Base-by-base conservation (phyloP, 2,888 invertebrate species). In the Carpatolechia fugitivella region DNA sequence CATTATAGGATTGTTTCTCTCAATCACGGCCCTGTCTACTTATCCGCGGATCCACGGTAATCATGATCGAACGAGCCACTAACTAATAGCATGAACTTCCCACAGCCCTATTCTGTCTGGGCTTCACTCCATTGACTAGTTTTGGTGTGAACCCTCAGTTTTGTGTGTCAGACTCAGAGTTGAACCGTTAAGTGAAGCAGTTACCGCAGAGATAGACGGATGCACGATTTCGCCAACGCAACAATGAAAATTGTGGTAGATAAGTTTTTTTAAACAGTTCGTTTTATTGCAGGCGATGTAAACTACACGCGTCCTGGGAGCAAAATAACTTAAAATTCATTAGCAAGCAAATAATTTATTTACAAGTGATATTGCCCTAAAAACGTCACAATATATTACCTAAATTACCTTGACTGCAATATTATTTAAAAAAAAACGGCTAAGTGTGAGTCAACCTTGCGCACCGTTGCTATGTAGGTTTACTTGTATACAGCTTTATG, bases 151-250 rank as follows among this genome's bases (percentile, higher is more conserved):
- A 68, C 61, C 54, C 30, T 11, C 30, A 31, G 54, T 55, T 77
- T 81, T 82, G 74, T 82, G 66, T 83, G 85, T 82, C 84, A 84
- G 78, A 85, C 31, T 11, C 31, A 31, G 10, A 11, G 82, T 80
- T 85, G 74, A 85, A 85, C 86, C 85, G 86, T 85, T 85, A 85
- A 78, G 63, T 71, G 64, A 60, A 69, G 70, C 66, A 69, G 72
- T 71, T 73, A 74, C 65, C 69, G 68, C 61, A n/a, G n/a, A n/a
- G 52, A 55, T 54, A 36, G 70, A 68, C 72, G 62, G 68, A 65
- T 76, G 74, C 81, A 83, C 82, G 84, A 82, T 69, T 76, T 74
- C 64, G 65, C 70, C 66, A 70, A 72, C 63, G 60, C 63, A 70
- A 82, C 81, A 82, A 82, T 77, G 61, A 68, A 61, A 74, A 68